These are phyloP conservation scores for Hyperoplus lanceolatus DNA, from an alignment of 2,797 vertebrate species.

Conservation along the genomic window DNA sequence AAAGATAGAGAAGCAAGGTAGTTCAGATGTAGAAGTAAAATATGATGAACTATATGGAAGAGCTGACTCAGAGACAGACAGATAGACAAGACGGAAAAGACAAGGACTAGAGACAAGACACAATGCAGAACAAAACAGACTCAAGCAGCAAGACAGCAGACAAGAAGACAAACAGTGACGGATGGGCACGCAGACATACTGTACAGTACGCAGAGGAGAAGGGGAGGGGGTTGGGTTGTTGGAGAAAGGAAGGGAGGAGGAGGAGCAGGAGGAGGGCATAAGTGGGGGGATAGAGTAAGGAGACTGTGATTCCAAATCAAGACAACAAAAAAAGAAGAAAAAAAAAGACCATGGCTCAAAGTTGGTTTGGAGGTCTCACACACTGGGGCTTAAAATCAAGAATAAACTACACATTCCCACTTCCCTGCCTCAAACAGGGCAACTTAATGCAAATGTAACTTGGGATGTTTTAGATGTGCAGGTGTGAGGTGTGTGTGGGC, in stretches of 20 bases:
- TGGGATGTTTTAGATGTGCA: slow-evolving; percentile 40
- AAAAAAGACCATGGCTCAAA: slow-evolving; percentile 76
- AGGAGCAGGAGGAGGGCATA: slow-evolving; percentile 63
- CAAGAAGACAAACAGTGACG: slow-evolving; percentile 80
- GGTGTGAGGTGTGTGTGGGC: slow-evolving; percentile 45
- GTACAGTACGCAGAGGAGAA: slow-evolving; percentile 79
- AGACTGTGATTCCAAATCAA: slow-evolving; percentile 76
- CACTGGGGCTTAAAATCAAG: slow-evolving; percentile 88
- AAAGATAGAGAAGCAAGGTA: slow-evolving; percentile 69
- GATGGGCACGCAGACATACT: slow-evolving; percentile 88
- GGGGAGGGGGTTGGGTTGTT: slow-evolving; percentile 57
- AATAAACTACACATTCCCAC: slow-evolving; percentile 64
- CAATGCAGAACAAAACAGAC: slow-evolving; percentile 71
- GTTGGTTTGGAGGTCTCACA: slow-evolving; percentile 85
- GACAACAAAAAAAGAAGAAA: slow-evolving; percentile 40
- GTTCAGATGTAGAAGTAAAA: slow-evolving; percentile 58
- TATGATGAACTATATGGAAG: slow-evolving; percentile 72
- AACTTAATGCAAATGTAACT: slow-evolving; percentile 55
- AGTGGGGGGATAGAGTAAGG: slow-evolving; percentile 78
- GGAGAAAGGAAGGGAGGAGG: slow-evolving; percentile 68
- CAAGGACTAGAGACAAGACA: slow-evolving; percentile 76
- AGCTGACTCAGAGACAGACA: slow-evolving; percentile 77
- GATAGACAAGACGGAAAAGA: slow-evolving; percentile 70
- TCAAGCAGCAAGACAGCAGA: slow-evolving; percentile 81
- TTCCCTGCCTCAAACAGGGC: slow-evolving; percentile 60